A percentile compares a stretch with the other conserved stretches of the same genome.
Evolutionary conservation across 2,113 vertebrate species (phyloP).

Genomic region (Centropristis striata): DNA sequence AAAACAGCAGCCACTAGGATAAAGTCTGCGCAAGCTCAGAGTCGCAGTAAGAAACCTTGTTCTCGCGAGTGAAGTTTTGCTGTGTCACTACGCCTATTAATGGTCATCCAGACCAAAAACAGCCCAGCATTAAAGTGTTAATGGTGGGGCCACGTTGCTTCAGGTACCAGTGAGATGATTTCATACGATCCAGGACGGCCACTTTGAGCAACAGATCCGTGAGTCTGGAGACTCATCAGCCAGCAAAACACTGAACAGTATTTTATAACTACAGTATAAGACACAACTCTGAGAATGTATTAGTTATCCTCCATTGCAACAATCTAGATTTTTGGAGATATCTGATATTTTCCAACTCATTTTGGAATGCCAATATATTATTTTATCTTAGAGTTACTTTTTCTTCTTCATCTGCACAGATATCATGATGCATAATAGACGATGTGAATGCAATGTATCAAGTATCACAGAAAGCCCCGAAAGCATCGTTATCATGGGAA

Average conservation of each 20-base stretch:
- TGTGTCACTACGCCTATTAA: constrained; percentile 9
- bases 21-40: constrained; percentile 18
- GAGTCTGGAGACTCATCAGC: neutral
- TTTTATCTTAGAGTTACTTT: too few relatives aligned
- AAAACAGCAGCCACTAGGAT: constrained; percentile 19
- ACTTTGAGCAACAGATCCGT: neutral
- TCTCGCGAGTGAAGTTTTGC: constrained; percentile 11
- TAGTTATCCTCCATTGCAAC: neutral
- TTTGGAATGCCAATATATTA: too few relatives aligned
- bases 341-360: too few relatives aligned
- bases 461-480: too few relatives aligned
- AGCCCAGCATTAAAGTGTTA: neutral
- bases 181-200: neutral
- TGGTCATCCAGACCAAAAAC: neutral
- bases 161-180: neutral
- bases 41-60: constrained; percentile 18
- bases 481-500: too few relatives aligned
- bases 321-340: neutral
- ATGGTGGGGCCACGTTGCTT: neutral
- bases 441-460: too few relatives aligned
- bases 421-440: too few relatives aligned
- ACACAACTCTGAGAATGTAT: neutral
- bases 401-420: too few relatives aligned
- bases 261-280: neutral
- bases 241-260: neutral